Base-by-base conservation (phyloP, 2,797 vertebrate species). In the Leuciscus waleckii region DNA sequence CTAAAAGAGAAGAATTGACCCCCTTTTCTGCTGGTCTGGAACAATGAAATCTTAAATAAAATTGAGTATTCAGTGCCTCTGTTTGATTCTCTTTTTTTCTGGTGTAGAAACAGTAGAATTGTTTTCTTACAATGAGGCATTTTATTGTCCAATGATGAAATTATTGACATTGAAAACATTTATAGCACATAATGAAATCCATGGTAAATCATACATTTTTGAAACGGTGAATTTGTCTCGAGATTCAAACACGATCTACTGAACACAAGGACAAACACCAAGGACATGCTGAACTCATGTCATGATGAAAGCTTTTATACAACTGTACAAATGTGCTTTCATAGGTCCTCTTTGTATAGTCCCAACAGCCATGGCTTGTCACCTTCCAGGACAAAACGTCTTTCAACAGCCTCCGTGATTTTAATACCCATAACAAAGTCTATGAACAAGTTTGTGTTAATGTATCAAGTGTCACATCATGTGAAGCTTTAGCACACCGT, bases 21-120 rank as follows among this genome's bases (percentile, higher is more conserved):
- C 46, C 97, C 96, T 97, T 96, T 97, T 98, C 97, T 99, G 96
- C 97, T 97, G 97, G 97, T 97, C 97, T 97, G 97, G 96, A 94
- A 94, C 93, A 98, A 98, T 97, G 97, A 96, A 97, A 98, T 98
- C 97, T 97, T 98, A 97, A 99, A 99, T 99, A 99, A 99, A 99
- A 97, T 95, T 96, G 93, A 97, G 96, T 97, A 98, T 95, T 97
- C 95, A 96, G 95, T 95, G 85, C 86, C 89, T 88, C 88, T 89
- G 88, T 88, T 87, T 85, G 80, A 58, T 56, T 88, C 65, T 75
- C 92, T 76, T 91, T 91, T 92, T 79, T 90, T 92, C 82, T 90
- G 89, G 23, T 4, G 4, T 84, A 84, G n/a, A 80, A 74, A 79
- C 74, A 1, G 74, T 83, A 29, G n/a, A 41, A 46, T 35, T 10